These are phyloP conservation scores for Saguinus midas DNA, from an alignment of 2,113 vertebrate genomes.

Conservation along the genomic window DNA sequence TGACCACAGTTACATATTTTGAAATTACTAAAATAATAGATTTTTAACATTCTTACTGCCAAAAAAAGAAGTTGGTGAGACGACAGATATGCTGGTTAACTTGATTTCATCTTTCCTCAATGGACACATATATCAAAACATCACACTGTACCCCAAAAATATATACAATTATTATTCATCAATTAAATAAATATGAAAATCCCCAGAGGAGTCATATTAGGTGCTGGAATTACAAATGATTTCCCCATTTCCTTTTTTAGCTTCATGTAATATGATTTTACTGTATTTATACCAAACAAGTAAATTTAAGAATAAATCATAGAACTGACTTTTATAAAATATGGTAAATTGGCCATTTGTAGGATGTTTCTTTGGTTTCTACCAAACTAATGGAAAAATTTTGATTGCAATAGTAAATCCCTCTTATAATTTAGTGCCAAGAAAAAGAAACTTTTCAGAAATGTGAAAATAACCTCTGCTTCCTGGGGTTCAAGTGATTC, in stretches of 20 bases:
- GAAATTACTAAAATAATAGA: neutral
- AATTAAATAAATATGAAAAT: neutral
- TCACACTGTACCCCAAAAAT: neutral
- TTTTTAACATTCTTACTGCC: neutral
- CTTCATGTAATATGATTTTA: neutral
- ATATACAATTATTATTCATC: neutral
- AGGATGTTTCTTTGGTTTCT: neutral
- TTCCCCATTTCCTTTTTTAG: neutral
- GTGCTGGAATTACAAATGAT: neutral
- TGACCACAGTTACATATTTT: neutral
- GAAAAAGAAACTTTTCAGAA: neutral
- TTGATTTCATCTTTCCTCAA: neutral
- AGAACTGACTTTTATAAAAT: neutral
- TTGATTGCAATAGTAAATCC: neutral
- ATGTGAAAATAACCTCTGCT: neutral
- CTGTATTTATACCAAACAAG: neutral
- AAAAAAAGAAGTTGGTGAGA: neutral
- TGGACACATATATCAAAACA: too few species aligned
- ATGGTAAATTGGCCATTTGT: neutral
- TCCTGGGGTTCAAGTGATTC: too few species aligned
- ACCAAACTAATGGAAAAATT: neutral
- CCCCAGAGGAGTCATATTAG: neutral
- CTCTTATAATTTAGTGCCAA: neutral
- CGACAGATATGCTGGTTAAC: neutral
- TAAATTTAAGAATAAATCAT: neutral